Base-by-base conservation (phyloP, 2,113 vertebrate species). In the Muntiacus reevesi region DNA sequence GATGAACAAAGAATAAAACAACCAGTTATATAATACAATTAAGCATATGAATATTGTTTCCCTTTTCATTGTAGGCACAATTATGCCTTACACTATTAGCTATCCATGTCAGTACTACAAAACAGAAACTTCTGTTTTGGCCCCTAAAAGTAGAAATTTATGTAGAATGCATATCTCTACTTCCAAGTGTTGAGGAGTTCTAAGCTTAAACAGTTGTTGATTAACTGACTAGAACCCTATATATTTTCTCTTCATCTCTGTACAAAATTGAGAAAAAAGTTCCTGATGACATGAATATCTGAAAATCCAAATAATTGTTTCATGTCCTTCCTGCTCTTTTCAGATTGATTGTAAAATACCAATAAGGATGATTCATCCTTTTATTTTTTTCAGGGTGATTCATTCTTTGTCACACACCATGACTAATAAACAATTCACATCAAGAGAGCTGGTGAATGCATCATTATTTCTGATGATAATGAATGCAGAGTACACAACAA, bases 1-100 rank as follows among this genome's bases (percentile, higher is more conserved):
- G 30, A 74, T 12, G 28, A 95, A 95, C 57, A 94, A 95, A 89
- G 60, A 52, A 60, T 78, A 82, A 96, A 98, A 76, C 17, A 67
- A 71, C 15, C 11, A 90, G 33, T 82, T 78, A 40, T 28, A 71
- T 43, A 91, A 91, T 28, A 71, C 2, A 60, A 92, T 95, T 52
- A 94, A 85, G 47, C 25, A 87, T 6, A 81, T 43, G 62, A 82
- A 17, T 83, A 74, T 27, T 94, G 28, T n/a, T 90, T 86, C 43
- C 83, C 25, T 74, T 87, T 96, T 93, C 25, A 67, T 78, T 3
- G 5, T 17, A 87, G 64, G n/a, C 43, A 96, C 36, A 71, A 14
- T 33, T 78, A 55, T 54, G 45, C 14, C 43, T 96, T 45, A 9
- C 7, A 28, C 16, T 40, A 60, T 64, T 88, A 76, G 67, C 23